Percentiles rank a stretch among this genome's conserved stretches.
Evolutionary conservation across 2,888 invertebrate genomes (phyloP).

Genomic region (Drosophila lacicola): DNA sequence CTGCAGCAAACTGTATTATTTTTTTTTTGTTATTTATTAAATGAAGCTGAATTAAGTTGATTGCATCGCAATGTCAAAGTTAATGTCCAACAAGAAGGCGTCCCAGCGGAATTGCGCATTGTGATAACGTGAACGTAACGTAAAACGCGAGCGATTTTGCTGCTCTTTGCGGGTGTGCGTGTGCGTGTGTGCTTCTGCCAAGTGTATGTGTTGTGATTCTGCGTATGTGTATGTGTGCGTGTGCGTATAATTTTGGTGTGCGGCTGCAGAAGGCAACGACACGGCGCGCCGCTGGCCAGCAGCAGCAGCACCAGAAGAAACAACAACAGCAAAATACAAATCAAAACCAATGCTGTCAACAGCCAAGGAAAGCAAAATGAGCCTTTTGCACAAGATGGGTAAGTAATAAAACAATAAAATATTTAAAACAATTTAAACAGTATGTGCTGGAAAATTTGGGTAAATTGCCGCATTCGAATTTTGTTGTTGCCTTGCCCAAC

Average conservation of each 20-base stretch:
- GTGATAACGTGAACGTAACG: conserved; percentile 53
- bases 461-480: conserved; percentile 14
- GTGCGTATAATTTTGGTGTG: conserved; percentile 60
- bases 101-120: conserved; percentile 48
- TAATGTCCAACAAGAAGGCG: conserved; percentile 42
- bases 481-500: conserved; percentile 26
- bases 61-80: conserved; percentile 60
- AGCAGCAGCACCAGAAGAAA: conserved; percentile 24
- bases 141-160: conserved; percentile 48
- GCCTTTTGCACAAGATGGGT: conserved; percentile 74
- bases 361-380: conserved; percentile 63
- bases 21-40: conserved; percentile 61
- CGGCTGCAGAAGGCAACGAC: conserved; percentile 69
- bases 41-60: conserved; percentile 62
- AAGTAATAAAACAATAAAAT: conserved; percentile 36
- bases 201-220: conserved; percentile 48
- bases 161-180: conserved; percentile 54
- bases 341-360: conserved; percentile 52
- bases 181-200: conserved; percentile 11
- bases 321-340: conserved; percentile 34
- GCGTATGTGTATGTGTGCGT: conserved; percentile 60
- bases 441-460: conserved; percentile 1
- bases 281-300: conserved; percentile 52
- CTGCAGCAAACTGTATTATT: conserved; percentile 62
- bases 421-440: neutral